Conservation (phyloP, 2,888 invertebrate genomes). For the Drosophila greeni region DNA sequence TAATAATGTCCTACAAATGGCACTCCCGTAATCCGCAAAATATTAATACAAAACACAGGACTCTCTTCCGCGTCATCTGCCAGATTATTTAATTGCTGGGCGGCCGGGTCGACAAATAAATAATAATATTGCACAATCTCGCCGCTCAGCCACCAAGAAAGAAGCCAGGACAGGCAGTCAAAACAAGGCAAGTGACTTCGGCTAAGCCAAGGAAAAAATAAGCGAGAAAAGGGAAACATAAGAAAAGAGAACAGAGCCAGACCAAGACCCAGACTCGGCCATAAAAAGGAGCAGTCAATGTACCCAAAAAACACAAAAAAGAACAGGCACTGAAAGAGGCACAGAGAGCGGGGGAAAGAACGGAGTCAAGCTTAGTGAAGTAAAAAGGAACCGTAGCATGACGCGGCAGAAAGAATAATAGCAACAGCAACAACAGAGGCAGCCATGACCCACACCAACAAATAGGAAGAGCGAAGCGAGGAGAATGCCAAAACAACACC, state of each 20-base stretch:
- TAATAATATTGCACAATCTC: slow-evolving; percentile 40
- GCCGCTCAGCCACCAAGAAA: slow-evolving; percentile 21
- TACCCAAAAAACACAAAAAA: slow-evolving; percentile 37
- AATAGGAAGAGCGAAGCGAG: slow-evolving; percentile 55
- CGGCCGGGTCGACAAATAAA: slow-evolving; percentile 48
- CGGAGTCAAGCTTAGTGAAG: slow-evolving; percentile 11
- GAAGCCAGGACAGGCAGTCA: slow-evolving; percentile 50
- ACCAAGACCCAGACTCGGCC: slow-evolving; percentile 44
- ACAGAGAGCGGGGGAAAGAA: slow-evolving; percentile 2
- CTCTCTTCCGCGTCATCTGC: slow-evolving; percentile 14
- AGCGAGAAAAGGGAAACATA: slow-evolving; percentile 6
- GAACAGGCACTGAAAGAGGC: slow-evolving; percentile 18
- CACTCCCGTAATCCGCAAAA: not conserved
- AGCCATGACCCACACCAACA: slow-evolving; percentile 78
- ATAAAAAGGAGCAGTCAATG: slow-evolving; percentile 63
- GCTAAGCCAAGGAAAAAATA: slow-evolving; percentile 6
- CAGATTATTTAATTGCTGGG: slow-evolving; percentile 60
- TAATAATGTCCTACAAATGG: not conserved
- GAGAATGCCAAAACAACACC: slow-evolving; percentile 55
- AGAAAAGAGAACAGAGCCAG: slow-evolving; percentile 16
- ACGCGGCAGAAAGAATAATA: slow-evolving; percentile 22
- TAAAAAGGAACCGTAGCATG: slow-evolving; percentile 36
- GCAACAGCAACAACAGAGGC: slow-evolving; percentile 19
- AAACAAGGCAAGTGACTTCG: slow-evolving; percentile 57
- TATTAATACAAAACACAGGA: not conserved